Percentiles rank a stretch among this genome's conserved stretches.
These are phyloP conservation scores for Venturia canescens DNA, from an alignment of 1,140 invertebrate species.

Conservation along the genomic window DNA sequence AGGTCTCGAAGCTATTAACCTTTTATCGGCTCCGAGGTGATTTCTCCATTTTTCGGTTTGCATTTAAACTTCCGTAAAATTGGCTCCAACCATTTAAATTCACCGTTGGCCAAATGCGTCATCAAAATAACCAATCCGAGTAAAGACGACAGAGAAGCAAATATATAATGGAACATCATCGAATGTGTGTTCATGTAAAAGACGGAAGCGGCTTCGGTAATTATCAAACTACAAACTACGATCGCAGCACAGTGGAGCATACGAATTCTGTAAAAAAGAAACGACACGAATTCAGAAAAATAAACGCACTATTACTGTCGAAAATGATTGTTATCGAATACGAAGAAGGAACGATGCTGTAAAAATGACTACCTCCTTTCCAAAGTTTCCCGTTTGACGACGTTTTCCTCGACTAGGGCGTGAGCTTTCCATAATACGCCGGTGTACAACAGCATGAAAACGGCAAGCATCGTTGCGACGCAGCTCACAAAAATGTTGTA, in stretches of 20 bases:
- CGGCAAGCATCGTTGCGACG: constrained; percentile 75
- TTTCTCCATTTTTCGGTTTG: constrained; percentile 64
- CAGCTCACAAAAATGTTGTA: constrained; percentile 80
- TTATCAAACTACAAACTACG: constrained; percentile 78
- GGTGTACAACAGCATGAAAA: constrained; percentile 78
- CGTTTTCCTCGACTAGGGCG: constrained; percentile 70
- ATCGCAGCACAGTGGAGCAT: constrained; percentile 79
- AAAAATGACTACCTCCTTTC: constrained; percentile 68
- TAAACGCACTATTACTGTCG: constrained; percentile 29
- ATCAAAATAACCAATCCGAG: constrained; percentile 69
- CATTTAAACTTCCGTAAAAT: constrained; percentile 68
- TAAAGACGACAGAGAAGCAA: constrained; percentile 78
- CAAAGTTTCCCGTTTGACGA: constrained; percentile 72
- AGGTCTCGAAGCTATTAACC: constrained; percentile 55
- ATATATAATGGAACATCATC: constrained; percentile 79
- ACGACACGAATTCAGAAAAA: neutral
- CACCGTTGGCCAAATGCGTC: constrained; percentile 68
- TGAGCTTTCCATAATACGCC: constrained; percentile 76
- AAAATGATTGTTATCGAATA: neutral
- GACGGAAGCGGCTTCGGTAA: constrained; percentile 79
- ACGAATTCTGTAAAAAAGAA: constrained; percentile 74
- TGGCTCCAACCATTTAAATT: constrained; percentile 63
- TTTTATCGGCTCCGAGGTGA: constrained; percentile 70
- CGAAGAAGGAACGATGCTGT: constrained; percentile 22
- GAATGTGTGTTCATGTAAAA: constrained; percentile 80